These are phyloP conservation scores for Schizothorax lantsangensis DNA, from an alignment of 2,797 vertebrate species.

Conservation along the genomic window DNA sequence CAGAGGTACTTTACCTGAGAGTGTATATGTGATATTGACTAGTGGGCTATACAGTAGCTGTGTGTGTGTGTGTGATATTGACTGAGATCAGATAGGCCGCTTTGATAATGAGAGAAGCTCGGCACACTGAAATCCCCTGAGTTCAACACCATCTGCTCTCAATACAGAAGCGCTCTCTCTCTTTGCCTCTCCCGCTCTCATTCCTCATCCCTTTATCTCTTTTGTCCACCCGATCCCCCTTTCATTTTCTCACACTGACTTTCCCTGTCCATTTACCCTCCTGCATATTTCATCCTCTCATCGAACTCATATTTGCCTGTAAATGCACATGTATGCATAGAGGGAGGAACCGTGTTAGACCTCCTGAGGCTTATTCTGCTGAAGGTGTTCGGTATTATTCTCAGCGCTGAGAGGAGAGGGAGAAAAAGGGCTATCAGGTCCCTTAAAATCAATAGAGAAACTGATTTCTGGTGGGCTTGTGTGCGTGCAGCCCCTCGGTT, in stretches of 20 bases:
- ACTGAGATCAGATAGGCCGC: slow-evolving; percentile 60
- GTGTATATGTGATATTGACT: slow-evolving; percentile 44
- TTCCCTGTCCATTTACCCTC: slow-evolving; percentile 56
- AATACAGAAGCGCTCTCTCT: slow-evolving; percentile 68
- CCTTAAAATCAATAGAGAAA: slow-evolving; percentile 49
- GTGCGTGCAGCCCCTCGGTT: background rate
- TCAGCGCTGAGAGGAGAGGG: slow-evolving; percentile 25
- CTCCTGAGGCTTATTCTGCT: slow-evolving; percentile 37
- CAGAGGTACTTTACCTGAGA: slow-evolving; percentile 41
- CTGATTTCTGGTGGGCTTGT: slow-evolving; percentile 35
- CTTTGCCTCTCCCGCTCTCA: slow-evolving; percentile 28
- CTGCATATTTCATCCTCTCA: slow-evolving; percentile 22
- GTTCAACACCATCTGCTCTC: slow-evolving; percentile 68
- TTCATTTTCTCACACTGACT: slow-evolving; percentile 67
- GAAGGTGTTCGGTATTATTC: slow-evolving; percentile 48
- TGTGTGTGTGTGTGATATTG: slow-evolving; percentile 49
- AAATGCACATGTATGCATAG: slow-evolving; percentile 14
- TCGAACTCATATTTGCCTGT: slow-evolving; percentile 22
- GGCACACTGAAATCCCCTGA: slow-evolving; percentile 61
- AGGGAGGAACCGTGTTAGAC: slow-evolving; percentile 3
- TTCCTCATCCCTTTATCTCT: slow-evolving; percentile 59
- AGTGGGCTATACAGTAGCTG: slow-evolving; percentile 36
- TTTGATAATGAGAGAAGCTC: slow-evolving; percentile 65
- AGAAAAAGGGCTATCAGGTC: slow-evolving; percentile 39
- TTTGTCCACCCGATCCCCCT: slow-evolving; percentile 67